Evolutionary conservation across 1,140 invertebrate species (phyloP), one percentile per base, ranked within the genome.

Genomic region (Caenorhabditis tropicalis): DNA sequence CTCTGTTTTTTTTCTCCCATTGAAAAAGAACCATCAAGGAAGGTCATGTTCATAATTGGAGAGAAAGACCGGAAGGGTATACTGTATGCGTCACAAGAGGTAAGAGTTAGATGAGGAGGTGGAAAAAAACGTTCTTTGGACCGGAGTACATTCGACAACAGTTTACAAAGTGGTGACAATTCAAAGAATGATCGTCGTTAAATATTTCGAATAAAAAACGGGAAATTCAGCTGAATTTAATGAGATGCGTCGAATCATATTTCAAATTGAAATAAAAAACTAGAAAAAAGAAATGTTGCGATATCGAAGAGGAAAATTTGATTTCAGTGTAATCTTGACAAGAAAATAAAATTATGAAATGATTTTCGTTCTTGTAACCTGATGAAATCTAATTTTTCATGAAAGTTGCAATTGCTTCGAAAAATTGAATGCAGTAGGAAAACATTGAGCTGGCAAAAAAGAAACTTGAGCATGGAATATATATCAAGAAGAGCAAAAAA

Each of bases 1-100:
- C 65, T 74, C 1, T 74, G 29, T 36, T 27, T 29, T 53, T 21
- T 15, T 21, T 60, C 31, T 65, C 58, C 24, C 31, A 65, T 65
- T 65, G 58, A 36, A 36, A 65, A 3, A 65, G 29, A 65, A 65
- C 21, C 21, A 65, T 36, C 36, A 43, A 36, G 36, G 19, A 46
- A 74, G 65, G 65, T 46, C 65, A 74, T 74, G 65, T 74, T 74
- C 36, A 74, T 74, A 74, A 74, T 74, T 74, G 65, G 33, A 43
- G 36, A 65, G 29, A 33, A 7, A 33, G 58, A 36, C 19, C 21
- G n/a, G 33, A 24, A 9, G 24, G 65, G 65, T 43, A 46, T 43
- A 43, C 21, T 6, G 36, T 43, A 65, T 21, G 27, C n/a, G 29
- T 16, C 58, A 46, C 15, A 36, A 9, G 53, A 27, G 53, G 6